Evolutionary conservation across 2,113 vertebrate genomes (phyloP).

Genomic region (Gallinago undulata): DNA sequence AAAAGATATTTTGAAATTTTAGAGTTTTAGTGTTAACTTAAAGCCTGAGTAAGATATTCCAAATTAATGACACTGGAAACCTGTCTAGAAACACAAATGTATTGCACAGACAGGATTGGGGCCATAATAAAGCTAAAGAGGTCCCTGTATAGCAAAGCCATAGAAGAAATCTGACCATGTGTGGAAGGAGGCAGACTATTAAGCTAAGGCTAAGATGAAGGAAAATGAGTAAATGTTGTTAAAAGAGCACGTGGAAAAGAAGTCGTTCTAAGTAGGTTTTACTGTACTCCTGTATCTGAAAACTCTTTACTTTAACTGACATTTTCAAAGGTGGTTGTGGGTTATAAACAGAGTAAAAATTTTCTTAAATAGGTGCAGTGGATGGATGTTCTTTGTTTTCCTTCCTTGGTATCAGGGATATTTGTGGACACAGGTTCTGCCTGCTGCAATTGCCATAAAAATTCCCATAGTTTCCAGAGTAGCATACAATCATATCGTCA

Average conservation of each 20-base stretch:
- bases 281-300: neutral
- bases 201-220: neutral
- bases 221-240: neutral
- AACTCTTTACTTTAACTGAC: neutral
- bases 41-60: neutral
- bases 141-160: neutral
- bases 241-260: neutral
- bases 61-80: neutral
- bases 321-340: neutral
- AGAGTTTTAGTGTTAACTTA: neutral
- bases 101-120: neutral
- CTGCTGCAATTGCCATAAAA: neutral
- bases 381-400: neutral
- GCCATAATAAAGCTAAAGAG: neutral
- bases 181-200: neutral
- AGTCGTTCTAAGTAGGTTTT: neutral
- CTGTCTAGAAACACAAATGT: neutral
- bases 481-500: neutral
- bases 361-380: neutral
- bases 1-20: neutral
- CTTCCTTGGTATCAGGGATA: neutral
- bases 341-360: neutral
- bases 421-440: neutral
- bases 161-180: neutral
- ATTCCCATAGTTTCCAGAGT: neutral